Base-by-base conservation (phyloP, 35 echinoderm and acorn worm species). In the Apostichopus californicus region DNA sequence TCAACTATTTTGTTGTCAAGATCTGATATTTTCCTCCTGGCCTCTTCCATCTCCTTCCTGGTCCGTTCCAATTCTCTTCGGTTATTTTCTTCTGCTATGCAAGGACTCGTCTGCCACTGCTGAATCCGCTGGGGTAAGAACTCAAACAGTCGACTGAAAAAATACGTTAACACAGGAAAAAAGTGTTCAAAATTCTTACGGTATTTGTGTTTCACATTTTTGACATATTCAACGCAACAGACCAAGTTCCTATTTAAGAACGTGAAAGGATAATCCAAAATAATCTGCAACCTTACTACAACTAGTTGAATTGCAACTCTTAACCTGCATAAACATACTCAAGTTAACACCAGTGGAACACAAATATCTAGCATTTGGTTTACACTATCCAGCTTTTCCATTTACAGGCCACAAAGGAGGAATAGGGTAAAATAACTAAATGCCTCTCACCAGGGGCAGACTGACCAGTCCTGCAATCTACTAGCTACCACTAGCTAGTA, bases 21-120 rank as follows among this genome's bases (percentile, higher is more conserved):
- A 26, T 98, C 97, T 6, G 90, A 93, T 53, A 98, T 96, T 80
- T 98, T 98, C 80, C 73, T 91, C 87, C 95, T 94, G 14, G 93
- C 97, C 66, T 96, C 93, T 57, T 94, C 93, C 97, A 96, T 96
- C 79, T 96, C 93, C 54, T 88, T 94, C 68, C 95, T 61, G 66
- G 95, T 94, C 79, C 89, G 68, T 55, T 98, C 93, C 34, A 98
- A 85, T 9, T 86, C 64, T 23, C 92, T 91, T 79, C 92, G 92
- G 70, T 96, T 98, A 72, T 96, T 94, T 77, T 96, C 97, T 77
- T 96, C 95, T 4, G 95, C 95, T 15, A 98, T 94, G 26, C 95
- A 98, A 12, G 97, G 97, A 92, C 91, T 98, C 9, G 83, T 91
- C 88, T 98, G 95, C 97, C 97, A 98, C 71, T 98, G 93, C 61